Evolutionary conservation across 2,113 vertebrate genomes (phyloP), one percentile per base, ranked within the genome.

Genomic region (Hucho hucho): DNA sequence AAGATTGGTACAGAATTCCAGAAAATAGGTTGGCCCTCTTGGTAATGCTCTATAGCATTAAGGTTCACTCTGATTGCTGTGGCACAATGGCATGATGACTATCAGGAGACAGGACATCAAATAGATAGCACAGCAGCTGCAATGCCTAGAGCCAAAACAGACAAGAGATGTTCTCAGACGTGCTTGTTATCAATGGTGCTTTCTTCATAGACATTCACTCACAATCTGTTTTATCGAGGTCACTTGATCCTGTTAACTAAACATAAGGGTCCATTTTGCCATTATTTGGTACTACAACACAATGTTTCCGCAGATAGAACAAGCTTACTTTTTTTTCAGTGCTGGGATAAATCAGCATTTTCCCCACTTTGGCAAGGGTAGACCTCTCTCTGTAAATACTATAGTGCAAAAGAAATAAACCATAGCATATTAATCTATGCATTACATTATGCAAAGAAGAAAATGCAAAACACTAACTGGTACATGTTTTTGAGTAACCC

Each of bases 51-150:
- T 24, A 43, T 29, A 26, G 22, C 25, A 24, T 47, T 2, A 68
- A 37, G 13, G 22, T 56, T 58, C 32, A 26, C 63, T 46, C 37
- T 56, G 58, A 80, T 22, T 75, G 37, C 78, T 49, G 74, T 75
- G 9, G 75, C 67, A 74, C 85, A 4, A 83, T 84, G 5, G 0
- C 4, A 26, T 84, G 75, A 76, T 80, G 76, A 82, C 89, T 91
- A 28, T 92, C 87, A 2, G 87, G 87, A 58, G 90, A 77, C 75
- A 89, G 81, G 22, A 76, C 83, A 61, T 91, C 83, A 81, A 93
- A 94, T 43, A 94, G 83, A 79, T 84, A 87, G 47, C 87, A 79
- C 46, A 92, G 87, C 75, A 93, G 87, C 75, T 88, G 87, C 56
- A 85, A 46, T 1, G 91, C 92, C 93, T 94, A 78, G 2, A 75